Base-by-base conservation (phyloP, 2,113 vertebrate species). In the Gobius niger region DNA sequence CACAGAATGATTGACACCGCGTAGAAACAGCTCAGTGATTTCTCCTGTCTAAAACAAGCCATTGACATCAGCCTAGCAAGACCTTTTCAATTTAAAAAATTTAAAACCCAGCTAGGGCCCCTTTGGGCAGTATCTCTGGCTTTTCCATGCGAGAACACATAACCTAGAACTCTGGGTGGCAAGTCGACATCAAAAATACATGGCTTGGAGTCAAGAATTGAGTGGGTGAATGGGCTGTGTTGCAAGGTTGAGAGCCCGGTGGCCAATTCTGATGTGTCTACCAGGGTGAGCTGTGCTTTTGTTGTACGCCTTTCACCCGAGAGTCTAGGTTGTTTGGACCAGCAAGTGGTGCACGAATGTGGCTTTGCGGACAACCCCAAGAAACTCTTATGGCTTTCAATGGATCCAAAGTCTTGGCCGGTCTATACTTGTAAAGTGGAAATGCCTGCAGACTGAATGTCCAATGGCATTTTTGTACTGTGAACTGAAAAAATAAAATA, bases 281-380 rank as follows among this genome's bases (percentile, higher is more conserved):
- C 65, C 42, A 18, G 67, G 73, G 76, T 73, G 72, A 80, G 72
- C 42, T 76, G 61, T 83, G 24, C 24, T 34, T 87, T 89, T 84
- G 80, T 88, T 81, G 80, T 87, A 50, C 61, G 73, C 78, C 79
- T 78, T 78, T 67, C 59, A 85, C 85, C 82, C 67, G 59, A 49
- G 53, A 76, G 82, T 76, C 70, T 78, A 79, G 79, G 76, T 80
- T 83, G 78, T 82, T 34, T 34, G 24, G 24, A 34, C 24, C 24
- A 34, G 24, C 24, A 14, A 63, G 52, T 19, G 54, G 9, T 9
- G 40, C 13, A 60, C 34, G 3, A 34, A 34, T 34, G 24, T 34
- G 24, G 24, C 24, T 34, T 34, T 34, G 24, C 24, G 3, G 24
- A 34, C 24, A 34, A 34, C 24, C 24, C 40, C 57, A n/a, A n/a